Evolutionary conservation across 2,888 invertebrate species (phyloP).

Genomic region (Drosophila atroscutellata): DNA sequence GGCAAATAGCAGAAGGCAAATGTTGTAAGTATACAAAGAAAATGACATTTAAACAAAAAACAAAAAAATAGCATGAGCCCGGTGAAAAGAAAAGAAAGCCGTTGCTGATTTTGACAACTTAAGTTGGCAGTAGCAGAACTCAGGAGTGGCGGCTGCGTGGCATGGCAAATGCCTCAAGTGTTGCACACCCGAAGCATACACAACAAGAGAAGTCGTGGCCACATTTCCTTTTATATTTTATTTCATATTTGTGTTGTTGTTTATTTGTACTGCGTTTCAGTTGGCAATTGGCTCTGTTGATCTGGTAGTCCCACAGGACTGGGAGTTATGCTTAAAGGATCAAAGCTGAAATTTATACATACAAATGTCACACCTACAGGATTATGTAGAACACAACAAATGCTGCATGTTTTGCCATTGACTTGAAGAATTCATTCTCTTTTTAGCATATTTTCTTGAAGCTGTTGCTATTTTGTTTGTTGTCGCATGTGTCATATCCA

Average conservation of each 20-base stretch:
- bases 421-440: slow-evolving; percentile 57
- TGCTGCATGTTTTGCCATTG: slow-evolving; percentile 63
- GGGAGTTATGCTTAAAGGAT: slow-evolving; percentile 76
- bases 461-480: slow-evolving; percentile 22
- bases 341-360: slow-evolving; percentile 80
- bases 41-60: slow-evolving; percentile 65
- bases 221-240: slow-evolving; percentile 44
- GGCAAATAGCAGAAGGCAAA: slow-evolving; percentile 17
- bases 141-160: neutral
- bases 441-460: slow-evolving; percentile 19
- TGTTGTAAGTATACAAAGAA: slow-evolving; percentile 56
- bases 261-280: slow-evolving; percentile 54
- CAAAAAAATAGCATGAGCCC: slow-evolving; percentile 50
- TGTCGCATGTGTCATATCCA: slow-evolving; percentile 70
- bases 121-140: slow-evolving; percentile 53
- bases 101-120: slow-evolving; percentile 78
- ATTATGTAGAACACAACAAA: slow-evolving; percentile 68
- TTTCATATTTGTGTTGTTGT: slow-evolving; percentile 28
- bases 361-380: slow-evolving; percentile 77
- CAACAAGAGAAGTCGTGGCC: slow-evolving; percentile 33
- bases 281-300: slow-evolving; percentile 62
- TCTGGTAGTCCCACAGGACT: slow-evolving; percentile 38
- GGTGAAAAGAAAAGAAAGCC: slow-evolving; percentile 36
- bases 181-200: slow-evolving; percentile 25
- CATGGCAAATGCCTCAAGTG: slow-evolving; percentile 52